Conservation (phyloP, 2,797 vertebrate species). For the Yasuhikotakia modesta region DNA sequence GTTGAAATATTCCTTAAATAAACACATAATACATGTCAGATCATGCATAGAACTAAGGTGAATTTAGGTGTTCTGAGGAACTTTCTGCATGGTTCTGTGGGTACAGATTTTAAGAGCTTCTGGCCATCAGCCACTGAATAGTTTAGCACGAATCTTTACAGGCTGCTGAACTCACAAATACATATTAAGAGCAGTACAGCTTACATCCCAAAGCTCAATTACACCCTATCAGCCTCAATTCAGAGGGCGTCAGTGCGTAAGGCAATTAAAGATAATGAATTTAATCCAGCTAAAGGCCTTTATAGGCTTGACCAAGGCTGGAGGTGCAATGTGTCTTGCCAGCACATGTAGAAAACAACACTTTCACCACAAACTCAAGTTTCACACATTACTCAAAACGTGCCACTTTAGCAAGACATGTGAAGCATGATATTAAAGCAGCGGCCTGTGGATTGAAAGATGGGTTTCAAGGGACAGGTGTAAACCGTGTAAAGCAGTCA, state of each 20-base stretch:
- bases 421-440: slow-evolving; percentile 29
- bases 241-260: neutral
- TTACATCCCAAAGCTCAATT: neutral
- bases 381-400: neutral
- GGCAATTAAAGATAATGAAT: slow-evolving; percentile 1
- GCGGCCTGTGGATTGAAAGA: slow-evolving; percentile 25
- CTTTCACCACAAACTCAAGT: neutral
- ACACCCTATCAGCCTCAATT: neutral
- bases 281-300: slow-evolving; percentile 6
- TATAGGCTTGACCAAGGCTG: neutral
- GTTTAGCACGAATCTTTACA: too few species aligned
- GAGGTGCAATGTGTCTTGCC: too few species aligned
- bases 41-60: neutral
- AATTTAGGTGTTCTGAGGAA: neutral
- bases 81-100: neutral
- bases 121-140: too few species aligned
- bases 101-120: neutral
- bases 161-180: too few species aligned
- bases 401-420: neutral
- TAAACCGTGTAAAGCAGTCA: slow-evolving; percentile 21
- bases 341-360: too few species aligned
- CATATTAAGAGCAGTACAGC: too few species aligned
- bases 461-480: slow-evolving; percentile 1
- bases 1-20: too few species aligned
- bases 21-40: too few species aligned